Conservation (phyloP, 1,140 invertebrate species). For the Trichonephila inaurata region DNA sequence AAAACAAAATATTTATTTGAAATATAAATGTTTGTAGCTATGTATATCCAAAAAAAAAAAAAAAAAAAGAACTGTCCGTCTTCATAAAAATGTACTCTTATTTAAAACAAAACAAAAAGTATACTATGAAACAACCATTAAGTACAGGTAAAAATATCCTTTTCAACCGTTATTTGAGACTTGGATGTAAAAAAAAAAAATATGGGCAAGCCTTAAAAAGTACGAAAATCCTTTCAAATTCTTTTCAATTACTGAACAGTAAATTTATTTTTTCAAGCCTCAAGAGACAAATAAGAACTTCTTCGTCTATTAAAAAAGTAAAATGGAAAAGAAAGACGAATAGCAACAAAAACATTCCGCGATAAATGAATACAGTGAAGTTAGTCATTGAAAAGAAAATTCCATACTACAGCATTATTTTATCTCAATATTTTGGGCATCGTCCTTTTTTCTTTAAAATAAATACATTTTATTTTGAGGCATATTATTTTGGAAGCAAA, state of each 20-base stretch:
- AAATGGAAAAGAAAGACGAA: neutral
- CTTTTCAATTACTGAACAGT: conserved; percentile 3
- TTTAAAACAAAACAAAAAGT: too few relatives aligned
- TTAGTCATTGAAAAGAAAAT: neutral
- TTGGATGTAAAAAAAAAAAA: neutral
- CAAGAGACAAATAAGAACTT: neutral
- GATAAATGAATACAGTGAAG: neutral
- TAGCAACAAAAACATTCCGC: neutral
- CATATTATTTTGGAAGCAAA: too few relatives aligned
- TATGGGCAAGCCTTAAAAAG: neutral
- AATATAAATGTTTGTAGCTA: too few relatives aligned
- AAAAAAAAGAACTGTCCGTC: too few relatives aligned
- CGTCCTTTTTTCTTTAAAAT: too few relatives aligned
- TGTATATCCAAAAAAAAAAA: too few relatives aligned
- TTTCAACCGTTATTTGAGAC: neutral
- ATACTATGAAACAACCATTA: neutral
- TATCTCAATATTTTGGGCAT: too few relatives aligned
- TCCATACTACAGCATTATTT: too few relatives aligned
- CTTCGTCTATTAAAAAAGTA: neutral
- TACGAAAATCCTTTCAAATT: neutral
- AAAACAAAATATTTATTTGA: too few relatives aligned
- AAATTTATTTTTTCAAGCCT: neutral
- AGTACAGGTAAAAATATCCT: neutral
- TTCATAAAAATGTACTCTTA: too few relatives aligned
- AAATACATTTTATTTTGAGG: too few relatives aligned